Evolutionary conservation across 2,113 vertebrate genomes (phyloP).

Genomic region (Atherinomorus stipes): DNA sequence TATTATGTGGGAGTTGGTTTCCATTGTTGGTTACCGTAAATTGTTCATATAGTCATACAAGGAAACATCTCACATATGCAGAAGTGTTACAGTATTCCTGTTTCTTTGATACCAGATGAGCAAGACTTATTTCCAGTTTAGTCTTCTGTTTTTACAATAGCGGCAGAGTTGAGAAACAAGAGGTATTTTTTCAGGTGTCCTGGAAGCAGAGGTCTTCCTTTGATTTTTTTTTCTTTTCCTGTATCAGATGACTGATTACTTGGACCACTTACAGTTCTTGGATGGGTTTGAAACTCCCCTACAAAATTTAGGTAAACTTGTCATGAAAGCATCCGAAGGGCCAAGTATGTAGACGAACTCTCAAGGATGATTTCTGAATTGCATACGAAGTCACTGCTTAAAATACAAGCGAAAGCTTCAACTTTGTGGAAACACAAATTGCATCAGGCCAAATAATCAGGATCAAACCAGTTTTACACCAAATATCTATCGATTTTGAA

Average conservation of each 20-base stretch:
- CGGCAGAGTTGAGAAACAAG: conserved; percentile 7
- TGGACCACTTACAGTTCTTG: neutral
- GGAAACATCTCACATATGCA: conserved; percentile 24
- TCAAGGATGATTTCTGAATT: neutral
- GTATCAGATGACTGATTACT: conserved; percentile 1
- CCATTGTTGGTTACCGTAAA: neutral
- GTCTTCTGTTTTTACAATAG: conserved; percentile 19
- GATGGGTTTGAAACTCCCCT: neutral
- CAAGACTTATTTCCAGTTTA: conserved; percentile 5
- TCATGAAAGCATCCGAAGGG: neutral
- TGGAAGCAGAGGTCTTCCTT: neutral
- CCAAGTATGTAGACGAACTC: neutral
- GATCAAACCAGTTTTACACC: neutral
- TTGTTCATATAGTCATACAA: neutral
- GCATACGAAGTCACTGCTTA: neutral
- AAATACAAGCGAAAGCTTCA: neutral
- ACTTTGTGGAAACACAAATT: neutral
- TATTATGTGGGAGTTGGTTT: neutral
- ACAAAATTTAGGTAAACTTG: neutral
- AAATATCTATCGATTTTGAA: neutral
- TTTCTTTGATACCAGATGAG: neutral
- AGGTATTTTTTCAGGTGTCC: conserved; percentile 18
- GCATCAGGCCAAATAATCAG: neutral
- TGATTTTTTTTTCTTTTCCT: conserved; percentile 18
- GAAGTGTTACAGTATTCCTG: conserved; percentile 4